phyloP scores from a whole-genome alignment of 1,140 invertebrate genomes.

The Panulirus ornatus region DNA sequence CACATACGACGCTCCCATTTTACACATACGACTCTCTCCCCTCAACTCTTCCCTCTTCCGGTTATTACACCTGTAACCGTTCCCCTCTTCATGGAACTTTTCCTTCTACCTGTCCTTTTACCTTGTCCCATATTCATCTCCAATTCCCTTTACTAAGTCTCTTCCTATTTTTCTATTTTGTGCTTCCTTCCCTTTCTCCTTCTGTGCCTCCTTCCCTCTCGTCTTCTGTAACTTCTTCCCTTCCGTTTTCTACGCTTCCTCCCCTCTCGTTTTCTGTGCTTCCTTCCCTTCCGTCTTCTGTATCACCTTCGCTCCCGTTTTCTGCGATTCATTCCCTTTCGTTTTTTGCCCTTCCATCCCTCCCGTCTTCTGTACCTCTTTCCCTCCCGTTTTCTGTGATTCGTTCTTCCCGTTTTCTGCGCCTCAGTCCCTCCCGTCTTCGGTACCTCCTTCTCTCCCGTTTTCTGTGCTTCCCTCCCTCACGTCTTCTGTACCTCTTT shows the following conservation, averaged over 20 bases:
- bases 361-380: neutral
- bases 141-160: neutral
- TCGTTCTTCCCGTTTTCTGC: neutral
- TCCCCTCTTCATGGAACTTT: no score
- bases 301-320: no score
- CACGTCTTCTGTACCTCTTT: neutral
- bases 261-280: no score
- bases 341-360: no score
- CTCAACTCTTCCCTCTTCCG: neutral
- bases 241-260: no score
- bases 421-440: neutral
- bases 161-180: neutral
- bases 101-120: no score
- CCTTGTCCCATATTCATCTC: no score
- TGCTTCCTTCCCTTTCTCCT: neutral
- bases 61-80: neutral
- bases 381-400: neutral
- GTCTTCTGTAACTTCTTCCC: neutral
- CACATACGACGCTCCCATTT: no score
- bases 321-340: no score
- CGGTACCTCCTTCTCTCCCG: slow-evolving; percentile 5
- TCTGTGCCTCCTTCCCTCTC: neutral
- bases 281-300: no score
- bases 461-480: no score
- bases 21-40: slow-evolving; percentile 7